A percentile compares a stretch with the other conserved stretches of the same genome.
Evolutionary conservation across 2,888 invertebrate genomes (phyloP).

Genomic region (Pemphredon lugubris): DNA sequence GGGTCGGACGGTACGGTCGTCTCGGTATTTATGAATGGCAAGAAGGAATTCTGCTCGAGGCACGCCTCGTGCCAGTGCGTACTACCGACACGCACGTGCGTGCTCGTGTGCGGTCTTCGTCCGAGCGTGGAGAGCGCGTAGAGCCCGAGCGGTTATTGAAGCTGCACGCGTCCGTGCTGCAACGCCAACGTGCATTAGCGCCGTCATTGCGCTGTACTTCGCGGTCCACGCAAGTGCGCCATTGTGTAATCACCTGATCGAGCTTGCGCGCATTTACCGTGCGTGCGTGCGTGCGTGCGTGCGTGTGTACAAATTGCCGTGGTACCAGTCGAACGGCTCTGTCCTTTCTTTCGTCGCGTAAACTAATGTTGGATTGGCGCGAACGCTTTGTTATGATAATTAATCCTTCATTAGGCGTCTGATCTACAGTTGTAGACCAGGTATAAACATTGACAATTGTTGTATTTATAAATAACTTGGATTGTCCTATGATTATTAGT

Average conservation of each 20-base stretch:
- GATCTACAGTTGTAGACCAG: no score
- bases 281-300: not conserved
- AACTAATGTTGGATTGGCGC: no score
- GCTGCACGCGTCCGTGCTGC: constrained; percentile 31
- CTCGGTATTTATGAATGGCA: constrained; percentile 45
- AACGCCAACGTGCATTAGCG: constrained; percentile 32
- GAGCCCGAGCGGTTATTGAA: constrained; percentile 27
- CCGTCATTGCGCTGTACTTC: constrained; percentile 40
- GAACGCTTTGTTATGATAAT: no score
- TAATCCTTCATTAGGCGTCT: no score
- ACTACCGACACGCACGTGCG: constrained; percentile 40
- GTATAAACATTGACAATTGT: no score
- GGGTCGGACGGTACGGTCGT: no score
- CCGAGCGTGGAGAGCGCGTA: constrained; percentile 4
- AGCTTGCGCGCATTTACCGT: not conserved
- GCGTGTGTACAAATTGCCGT: not conserved
- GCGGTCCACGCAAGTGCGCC: constrained; percentile 44
- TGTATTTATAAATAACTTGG: no score
- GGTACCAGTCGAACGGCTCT: no score
- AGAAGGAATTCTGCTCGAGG: constrained; percentile 24
- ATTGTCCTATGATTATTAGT: no score
- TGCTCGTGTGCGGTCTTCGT: constrained; percentile 9
- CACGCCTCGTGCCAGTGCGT: constrained; percentile 15
- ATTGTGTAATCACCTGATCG: constrained; percentile 43
- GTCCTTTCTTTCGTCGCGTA: no score